Base-by-base conservation (phyloP, 2,888 invertebrate species). In the Microctonus brassicae region DNA sequence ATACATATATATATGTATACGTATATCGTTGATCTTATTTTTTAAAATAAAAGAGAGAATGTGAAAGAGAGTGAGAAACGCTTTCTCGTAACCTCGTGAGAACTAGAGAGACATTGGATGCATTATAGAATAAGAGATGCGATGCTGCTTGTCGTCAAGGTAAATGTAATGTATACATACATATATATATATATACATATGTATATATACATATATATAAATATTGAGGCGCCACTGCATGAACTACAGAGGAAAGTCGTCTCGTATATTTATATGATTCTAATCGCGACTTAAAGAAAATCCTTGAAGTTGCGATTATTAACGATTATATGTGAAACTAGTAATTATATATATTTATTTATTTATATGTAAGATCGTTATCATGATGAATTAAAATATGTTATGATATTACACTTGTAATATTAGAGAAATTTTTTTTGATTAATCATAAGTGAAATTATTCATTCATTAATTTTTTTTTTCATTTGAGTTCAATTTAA, bases 61-160 rank as follows among this genome's bases (percentile, higher is more conserved):
- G 39, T n/a, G 34, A 33, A 24, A 34, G 55, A 33, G 22, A 55
- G 66, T 34, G 62, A 69, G 74, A 73, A 75, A 74, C 80, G 83
- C 79, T 81, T 85, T 86, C 85, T 86, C 86, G 84, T 83, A 82
- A 82, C 83, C 84, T 82, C 86, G 85, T 86, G 86, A 86, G 86
- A 86, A 85, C 84, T 78, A 68, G 72, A 70, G 75, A 73, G 74
- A 75, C 33, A 34, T 53, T 64, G 34, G 34, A 24, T 34, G 22
- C 64, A 52, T n/a, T n/a, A n/a, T 62, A 42, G 36, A n/a, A n/a
- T n/a, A n/a, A 39, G 36, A 39, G 39, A 24, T 34, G 64, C 52
- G 62, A 62, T 64, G 53, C 52, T 64, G 60, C 60, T 60, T 20
- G 29, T 60, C 29, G 64, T 64, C 64, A 24, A 33, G 53, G 47